Evolutionary conservation across 2,888 invertebrate species (phyloP).

Genomic region (Phanerotoma sp.): DNA sequence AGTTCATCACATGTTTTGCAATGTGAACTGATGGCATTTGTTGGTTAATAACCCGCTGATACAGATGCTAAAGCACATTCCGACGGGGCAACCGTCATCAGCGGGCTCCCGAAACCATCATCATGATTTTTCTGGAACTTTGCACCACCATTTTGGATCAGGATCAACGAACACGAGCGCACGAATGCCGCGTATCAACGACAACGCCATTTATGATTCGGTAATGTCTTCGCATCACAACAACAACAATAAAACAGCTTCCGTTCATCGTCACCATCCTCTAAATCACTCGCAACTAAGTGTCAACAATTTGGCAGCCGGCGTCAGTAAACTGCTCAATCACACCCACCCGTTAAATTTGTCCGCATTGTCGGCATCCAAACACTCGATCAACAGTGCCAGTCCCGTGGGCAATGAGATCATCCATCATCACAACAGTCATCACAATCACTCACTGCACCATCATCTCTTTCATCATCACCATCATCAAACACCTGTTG

Average conservation of each 20-base stretch:
- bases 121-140: constrained; percentile 41
- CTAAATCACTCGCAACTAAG: constrained; percentile 55
- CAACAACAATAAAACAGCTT: constrained; percentile 34
- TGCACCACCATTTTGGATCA: constrained; percentile 31
- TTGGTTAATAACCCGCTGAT: too few relatives aligned
- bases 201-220: constrained; percentile 48
- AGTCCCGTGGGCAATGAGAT: constrained; percentile 45
- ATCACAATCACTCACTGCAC: constrained; percentile 26
- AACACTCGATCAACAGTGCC: constrained; percentile 55
- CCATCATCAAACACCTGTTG: constrained; percentile 36
- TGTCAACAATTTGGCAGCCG: constrained; percentile 56
- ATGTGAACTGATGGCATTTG: constrained; percentile 40
- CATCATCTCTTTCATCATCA: constrained; percentile 33
- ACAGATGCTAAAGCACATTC: constrained; percentile 73
- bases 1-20: background rate
- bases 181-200: constrained; percentile 32
- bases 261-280: constrained; percentile 48
- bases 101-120: constrained; percentile 59
- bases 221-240: constrained; percentile 35
- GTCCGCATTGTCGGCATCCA: constrained; percentile 53
- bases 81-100: constrained; percentile 61
- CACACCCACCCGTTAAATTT: constrained; percentile 51
- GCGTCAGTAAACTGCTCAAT: constrained; percentile 50
- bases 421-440: constrained; percentile 44
- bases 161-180: constrained; percentile 20